Base-by-base conservation (phyloP, 2,113 vertebrate species). In the Bufo gargarizans region DNA sequence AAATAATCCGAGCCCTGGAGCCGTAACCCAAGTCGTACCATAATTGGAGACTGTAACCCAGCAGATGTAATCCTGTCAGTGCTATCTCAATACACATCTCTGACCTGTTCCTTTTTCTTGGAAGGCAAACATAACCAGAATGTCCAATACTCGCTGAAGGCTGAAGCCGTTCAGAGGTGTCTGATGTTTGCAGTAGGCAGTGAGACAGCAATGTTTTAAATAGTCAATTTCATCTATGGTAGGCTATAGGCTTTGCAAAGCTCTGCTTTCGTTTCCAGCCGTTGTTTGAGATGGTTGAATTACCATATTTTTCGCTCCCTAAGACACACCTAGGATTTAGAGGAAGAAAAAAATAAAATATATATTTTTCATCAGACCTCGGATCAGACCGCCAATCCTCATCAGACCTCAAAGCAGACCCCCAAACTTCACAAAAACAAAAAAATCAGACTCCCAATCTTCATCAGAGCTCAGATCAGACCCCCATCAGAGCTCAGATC, bases 21-120 rank as follows among this genome's bases (percentile, higher is more conserved):
- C 84, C 10, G 43, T 10, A 61, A 4, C 11, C 33, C n/a, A 58
- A 11, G 33, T 20, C 9, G 8, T 58, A 2, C 77, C 19, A 56
- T 56, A 59, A 22, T 77, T 87, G 86, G 61, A 87, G 86, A 81
- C 85, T 22, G 22, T 80, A 80, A 58, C 77, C 61, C 20, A 20
- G 63, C 61, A 69, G 16, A 78, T 45, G n/a, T 6, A 80, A 58
- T 56, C 63, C 3, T 10, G 63, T 71, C 86, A 22, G n/a, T 17
- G 20, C 77, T 86, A 87, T 79, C 86, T 69, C 63, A 20, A 53
- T 58, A 19, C 50, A 87, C 72, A 87, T 87, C 61, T 87, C 86
- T 71, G 61, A 55, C 63, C 50, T 17, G 77, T 78, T 71, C 49
- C 77, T 80, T 80, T 69, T 71, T 80, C 63, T 80, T 80, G 86